phyloP scores from a whole-genome alignment of 2,797 vertebrate genomes.

The Botia kubotai region DNA sequence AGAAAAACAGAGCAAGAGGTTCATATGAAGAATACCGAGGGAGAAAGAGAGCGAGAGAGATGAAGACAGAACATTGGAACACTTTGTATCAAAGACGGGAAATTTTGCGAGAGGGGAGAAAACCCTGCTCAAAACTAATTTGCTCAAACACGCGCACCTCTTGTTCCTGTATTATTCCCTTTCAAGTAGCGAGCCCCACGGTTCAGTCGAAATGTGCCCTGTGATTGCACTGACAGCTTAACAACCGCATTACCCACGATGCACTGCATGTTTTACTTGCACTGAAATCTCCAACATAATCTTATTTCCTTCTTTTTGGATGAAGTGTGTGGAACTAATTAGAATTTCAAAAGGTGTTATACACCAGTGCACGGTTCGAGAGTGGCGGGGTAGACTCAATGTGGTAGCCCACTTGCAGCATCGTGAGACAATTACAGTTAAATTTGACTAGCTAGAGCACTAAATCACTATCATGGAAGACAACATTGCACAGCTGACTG shows the following conservation, averaged over 20 bases:
- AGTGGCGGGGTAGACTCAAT: too few species aligned
- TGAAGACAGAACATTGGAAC: not conserved
- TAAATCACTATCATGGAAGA: not conserved
- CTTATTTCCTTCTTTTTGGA: constrained; percentile 18
- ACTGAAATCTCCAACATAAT: constrained; percentile 34
- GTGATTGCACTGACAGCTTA: constrained; percentile 32
- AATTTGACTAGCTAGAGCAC: not conserved
- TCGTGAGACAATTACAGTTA: not conserved
- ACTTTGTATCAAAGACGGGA: not conserved
- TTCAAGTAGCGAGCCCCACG: constrained; percentile 49
- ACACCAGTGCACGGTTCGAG: not conserved
- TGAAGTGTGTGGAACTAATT: constrained; percentile 42
- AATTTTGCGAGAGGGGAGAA: constrained; percentile 4
- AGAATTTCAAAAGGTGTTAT: constrained; percentile 30
- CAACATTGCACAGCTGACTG: not conserved
- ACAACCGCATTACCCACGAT: constrained; percentile 33
- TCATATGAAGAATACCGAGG: not conserved
- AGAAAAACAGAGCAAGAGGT: constrained; percentile 3
- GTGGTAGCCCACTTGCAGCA: not conserved
- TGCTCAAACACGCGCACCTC: constrained; percentile 55
- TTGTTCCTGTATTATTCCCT: constrained; percentile 65
- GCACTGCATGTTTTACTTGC: constrained; percentile 32
- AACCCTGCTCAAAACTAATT: constrained; percentile 63
- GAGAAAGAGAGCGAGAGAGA: constrained; percentile 7
- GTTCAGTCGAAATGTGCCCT: constrained; percentile 29